Percentiles rank a stretch among this genome's conserved stretches.
Evolutionary conservation across 2,888 invertebrate genomes (phyloP).

Genomic region (Hirtodrosophila alboralis): DNA sequence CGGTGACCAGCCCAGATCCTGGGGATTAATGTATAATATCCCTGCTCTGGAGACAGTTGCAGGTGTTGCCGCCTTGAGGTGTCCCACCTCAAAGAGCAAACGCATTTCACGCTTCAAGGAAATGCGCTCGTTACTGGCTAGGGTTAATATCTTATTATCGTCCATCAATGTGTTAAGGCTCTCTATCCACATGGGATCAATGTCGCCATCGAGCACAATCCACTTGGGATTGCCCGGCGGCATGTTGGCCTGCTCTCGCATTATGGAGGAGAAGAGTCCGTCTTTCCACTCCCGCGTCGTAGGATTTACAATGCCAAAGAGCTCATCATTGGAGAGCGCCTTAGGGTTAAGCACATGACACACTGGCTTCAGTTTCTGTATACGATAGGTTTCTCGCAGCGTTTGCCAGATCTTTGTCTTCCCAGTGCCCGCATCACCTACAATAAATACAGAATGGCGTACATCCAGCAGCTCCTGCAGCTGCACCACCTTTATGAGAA

Average conservation of each 20-base stretch:
- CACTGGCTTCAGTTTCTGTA: slow-evolving; percentile 89
- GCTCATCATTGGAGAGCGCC: slow-evolving; percentile 96
- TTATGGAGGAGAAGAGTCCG: slow-evolving; percentile 95
- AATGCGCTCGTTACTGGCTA: slow-evolving; percentile 97
- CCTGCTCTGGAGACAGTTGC: slow-evolving; percentile 98
- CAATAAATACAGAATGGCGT: slow-evolving; percentile 96
- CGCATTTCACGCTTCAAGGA: slow-evolving; percentile 95
- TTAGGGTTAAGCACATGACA: slow-evolving; percentile 97
- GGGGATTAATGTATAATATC: slow-evolving; percentile 96
- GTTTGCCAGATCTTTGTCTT: slow-evolving; percentile 98
- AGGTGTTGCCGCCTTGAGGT: slow-evolving; percentile 95
- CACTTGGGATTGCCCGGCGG: slow-evolving; percentile 93
- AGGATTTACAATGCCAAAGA: slow-evolving; percentile 97
- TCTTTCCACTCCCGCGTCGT: slow-evolving; percentile 96
- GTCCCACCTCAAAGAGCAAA: slow-evolving; percentile 95
- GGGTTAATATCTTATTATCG: slow-evolving; percentile 96
- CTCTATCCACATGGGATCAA: slow-evolving; percentile 93
- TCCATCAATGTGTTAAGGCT: slow-evolving; percentile 98
- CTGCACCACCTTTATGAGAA: slow-evolving; percentile 95
- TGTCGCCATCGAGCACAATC: slow-evolving; percentile 98
- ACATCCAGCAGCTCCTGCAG: slow-evolving; percentile 96
- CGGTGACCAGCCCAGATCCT: slow-evolving; percentile 98
- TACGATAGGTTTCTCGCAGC: slow-evolving; percentile 90
- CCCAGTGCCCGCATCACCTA: slow-evolving; percentile 95
- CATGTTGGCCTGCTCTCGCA: slow-evolving; percentile 97